Conservation (phyloP, 2,888 invertebrate genomes). For the Machimus atricapillus region DNA sequence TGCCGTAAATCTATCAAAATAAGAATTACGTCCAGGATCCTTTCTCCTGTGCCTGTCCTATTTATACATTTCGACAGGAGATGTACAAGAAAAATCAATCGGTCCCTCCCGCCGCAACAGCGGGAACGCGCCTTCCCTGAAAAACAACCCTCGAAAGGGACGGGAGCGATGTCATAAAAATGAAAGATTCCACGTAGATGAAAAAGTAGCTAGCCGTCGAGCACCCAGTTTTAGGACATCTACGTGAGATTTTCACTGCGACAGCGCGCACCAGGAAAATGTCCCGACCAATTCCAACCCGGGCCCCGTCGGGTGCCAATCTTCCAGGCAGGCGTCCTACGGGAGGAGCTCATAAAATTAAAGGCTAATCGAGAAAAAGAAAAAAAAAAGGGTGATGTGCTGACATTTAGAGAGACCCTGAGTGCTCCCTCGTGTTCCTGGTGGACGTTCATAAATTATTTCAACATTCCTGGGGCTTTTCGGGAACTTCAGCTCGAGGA, state of each 20-base stretch:
- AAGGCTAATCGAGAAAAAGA: slow-evolving; percentile 39
- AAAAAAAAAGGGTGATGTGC: slow-evolving; percentile 37
- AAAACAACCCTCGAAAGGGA: background rate
- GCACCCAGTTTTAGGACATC: background rate
- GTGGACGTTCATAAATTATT: slow-evolving; percentile 42
- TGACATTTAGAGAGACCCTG: slow-evolving; percentile 40
- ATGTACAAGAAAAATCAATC: background rate
- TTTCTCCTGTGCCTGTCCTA: background rate
- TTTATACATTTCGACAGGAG: background rate
- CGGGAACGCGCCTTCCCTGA: background rate
- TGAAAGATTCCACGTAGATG: background rate
- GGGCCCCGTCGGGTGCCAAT: background rate
- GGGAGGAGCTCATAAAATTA: slow-evolving; percentile 36
- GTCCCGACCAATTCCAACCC: background rate
- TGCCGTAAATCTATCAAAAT: background rate
- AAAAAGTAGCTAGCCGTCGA: background rate
- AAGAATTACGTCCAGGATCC: background rate
- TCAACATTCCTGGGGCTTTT: slow-evolving; percentile 23
- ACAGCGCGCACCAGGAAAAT: background rate
- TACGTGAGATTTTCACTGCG: background rate
- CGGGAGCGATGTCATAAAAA: background rate
- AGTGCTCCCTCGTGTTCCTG: slow-evolving; percentile 41
- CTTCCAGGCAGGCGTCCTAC: background rate
- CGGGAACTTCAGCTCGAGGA: background rate
- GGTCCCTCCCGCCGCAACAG: background rate